Evolutionary conservation across 2,797 vertebrate genomes (phyloP), one percentile per base, ranked within the genome.

Genomic region (Rhabdomys pumilio): DNA sequence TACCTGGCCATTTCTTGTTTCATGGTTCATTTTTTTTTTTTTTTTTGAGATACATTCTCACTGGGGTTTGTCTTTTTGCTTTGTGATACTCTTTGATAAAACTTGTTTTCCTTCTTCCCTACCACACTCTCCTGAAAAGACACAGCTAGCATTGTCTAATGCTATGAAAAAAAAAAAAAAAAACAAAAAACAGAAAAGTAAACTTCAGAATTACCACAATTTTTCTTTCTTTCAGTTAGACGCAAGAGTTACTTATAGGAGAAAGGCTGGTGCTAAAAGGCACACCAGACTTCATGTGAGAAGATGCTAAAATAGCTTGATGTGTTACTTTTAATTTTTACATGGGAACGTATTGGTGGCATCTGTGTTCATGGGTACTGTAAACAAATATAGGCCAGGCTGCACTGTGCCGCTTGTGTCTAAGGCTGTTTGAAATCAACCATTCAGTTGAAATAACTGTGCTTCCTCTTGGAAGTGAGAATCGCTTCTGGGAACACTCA

Each of bases 101-200:
- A 61, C 14, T 2, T 92, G 2, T 34, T 15, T 86, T 72, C 67
- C 84, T 86, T 8, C 26, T 1, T 95, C 31, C 61, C 34, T 82
- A 63, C 20, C 41, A 55, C 91, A 38, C 15, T 93, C 20, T 67
- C 31, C 50, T 94, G 63, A 7, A n/a, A 86, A 6, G 20, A 53
- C 63, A 85, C 82, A 47, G 57, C 83, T 94, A 24, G 38, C 55
- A 92, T 89, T 81, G 72, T 22, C 95, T 93, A 44, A 41, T 87
- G 69, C 55, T 4, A 47, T 47, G 38, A 61, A 41, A 85, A 96
- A 69, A 47, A 47, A 47, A 47, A 87, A 96, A 69, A 47, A 87
- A 96, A 69, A 47, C n/a, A n/a, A n/a, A 87, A 96, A 69, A 34
- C 38, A 69, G 41, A 79, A 73, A 63, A 91, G 85, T 22, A 80